A percentile compares a stretch with the other conserved stretches of the same genome.
Evolutionary conservation across 2,113 vertebrate genomes (phyloP).

Genomic region (Psettodes erumei): DNA sequence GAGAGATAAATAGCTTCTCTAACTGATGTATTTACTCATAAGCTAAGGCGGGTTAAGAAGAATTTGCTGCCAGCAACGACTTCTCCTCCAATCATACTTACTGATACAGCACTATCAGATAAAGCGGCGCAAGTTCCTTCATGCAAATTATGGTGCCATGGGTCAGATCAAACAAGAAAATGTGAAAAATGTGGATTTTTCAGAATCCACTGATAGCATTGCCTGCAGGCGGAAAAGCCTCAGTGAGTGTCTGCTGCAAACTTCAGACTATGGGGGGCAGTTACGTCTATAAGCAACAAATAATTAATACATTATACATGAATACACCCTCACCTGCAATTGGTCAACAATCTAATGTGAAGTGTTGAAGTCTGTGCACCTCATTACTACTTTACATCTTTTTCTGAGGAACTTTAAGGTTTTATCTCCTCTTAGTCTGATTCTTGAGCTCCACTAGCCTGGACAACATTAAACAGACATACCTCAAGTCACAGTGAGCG

Average conservation of each 20-base stretch:
- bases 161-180: constrained; percentile 34
- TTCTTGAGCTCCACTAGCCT: background rate
- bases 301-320: no score
- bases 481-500: background rate
- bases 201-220: constrained; percentile 23
- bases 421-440: background rate
- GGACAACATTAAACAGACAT: background rate
- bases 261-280: constrained; percentile 1
- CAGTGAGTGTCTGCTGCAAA: background rate
- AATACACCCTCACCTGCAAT: background rate
- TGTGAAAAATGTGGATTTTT: constrained; percentile 52
- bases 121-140: constrained; percentile 65
- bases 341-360: background rate
- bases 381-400: background rate
- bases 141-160: constrained; percentile 45
- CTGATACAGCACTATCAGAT: constrained; percentile 57
- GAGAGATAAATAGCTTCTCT: constrained; percentile 44
- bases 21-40: constrained; percentile 59
- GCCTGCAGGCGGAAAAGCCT: constrained; percentile 22
- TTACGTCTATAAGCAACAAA: constrained; percentile 8
- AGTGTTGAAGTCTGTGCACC: background rate
- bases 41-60: constrained; percentile 40
- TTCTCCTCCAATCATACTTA: constrained; percentile 32
- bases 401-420: background rate
- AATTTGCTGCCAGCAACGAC: constrained; percentile 63